phyloP scores from a whole-genome alignment of 2,113 vertebrate genomes.

The Osmerus mordax region DNA sequence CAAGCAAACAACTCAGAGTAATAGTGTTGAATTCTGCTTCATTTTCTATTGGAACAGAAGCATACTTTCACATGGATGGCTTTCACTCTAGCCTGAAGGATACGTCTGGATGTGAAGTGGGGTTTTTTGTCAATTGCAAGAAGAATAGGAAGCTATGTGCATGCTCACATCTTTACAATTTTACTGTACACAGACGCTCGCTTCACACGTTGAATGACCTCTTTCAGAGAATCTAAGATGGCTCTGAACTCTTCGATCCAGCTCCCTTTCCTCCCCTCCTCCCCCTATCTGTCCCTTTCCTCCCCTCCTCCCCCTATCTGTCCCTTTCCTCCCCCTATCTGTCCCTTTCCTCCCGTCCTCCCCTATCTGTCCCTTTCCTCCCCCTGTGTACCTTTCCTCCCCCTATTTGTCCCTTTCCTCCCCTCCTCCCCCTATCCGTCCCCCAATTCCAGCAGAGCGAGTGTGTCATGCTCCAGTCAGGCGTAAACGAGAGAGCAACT shows the following conservation, averaged over 20 bases:
- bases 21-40: no score
- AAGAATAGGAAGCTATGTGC: background rate
- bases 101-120: no score
- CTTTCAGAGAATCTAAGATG: slow-evolving; percentile 29
- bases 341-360: no score
- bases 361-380: no score
- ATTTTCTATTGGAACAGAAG: no score
- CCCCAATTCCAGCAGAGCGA: slow-evolving; percentile 17
- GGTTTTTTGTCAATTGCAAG: no score
- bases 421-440: background rate
- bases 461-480: slow-evolving; percentile 38
- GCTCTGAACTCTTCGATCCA: slow-evolving; percentile 2
- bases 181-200: background rate
- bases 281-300: background rate
- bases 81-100: no score
- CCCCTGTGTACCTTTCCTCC: no score
- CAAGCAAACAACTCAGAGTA: no score
- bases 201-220: background rate
- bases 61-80: no score
- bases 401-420: no score
- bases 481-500: slow-evolving; percentile 26
- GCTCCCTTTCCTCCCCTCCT: background rate
- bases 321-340: no score
- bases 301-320: background rate
- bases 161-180: background rate